Evolutionary conservation across 2,113 vertebrate species (phyloP).

Genomic region (Vidua macroura): DNA sequence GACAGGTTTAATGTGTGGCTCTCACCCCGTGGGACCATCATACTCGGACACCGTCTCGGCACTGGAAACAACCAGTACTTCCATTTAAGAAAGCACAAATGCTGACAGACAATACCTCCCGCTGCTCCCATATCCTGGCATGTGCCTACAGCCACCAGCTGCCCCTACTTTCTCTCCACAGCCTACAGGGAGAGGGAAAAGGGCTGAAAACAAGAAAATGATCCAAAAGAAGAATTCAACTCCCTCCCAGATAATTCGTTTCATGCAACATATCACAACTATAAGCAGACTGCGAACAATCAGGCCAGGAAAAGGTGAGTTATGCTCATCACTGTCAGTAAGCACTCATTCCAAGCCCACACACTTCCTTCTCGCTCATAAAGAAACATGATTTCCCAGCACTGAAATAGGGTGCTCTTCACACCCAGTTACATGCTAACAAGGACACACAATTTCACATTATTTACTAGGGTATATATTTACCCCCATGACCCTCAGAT

Average conservation of each 20-base stretch:
- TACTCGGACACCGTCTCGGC: fast-evolving
- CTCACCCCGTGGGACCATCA: background rate
- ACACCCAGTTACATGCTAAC: background rate
- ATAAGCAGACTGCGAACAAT: background rate
- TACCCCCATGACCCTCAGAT: background rate
- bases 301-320: background rate
- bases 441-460: background rate
- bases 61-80: background rate
- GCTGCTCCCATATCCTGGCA: background rate
- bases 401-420: background rate
- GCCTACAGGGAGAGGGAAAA: background rate
- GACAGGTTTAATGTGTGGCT: background rate
- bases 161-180: background rate
- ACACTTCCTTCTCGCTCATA: fast-evolving
- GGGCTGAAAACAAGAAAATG: background rate
- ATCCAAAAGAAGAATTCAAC: background rate
- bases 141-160: background rate
- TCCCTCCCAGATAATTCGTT: background rate
- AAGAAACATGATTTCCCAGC: background rate
- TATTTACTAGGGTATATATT: background rate
- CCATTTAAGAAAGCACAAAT: background rate
- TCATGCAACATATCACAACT: background rate
- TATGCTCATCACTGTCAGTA: background rate
- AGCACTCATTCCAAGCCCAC: background rate
- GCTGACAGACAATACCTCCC: background rate